Base-by-base conservation (phyloP, 2,797 vertebrate genomes). In the Anguilla marmorata region DNA sequence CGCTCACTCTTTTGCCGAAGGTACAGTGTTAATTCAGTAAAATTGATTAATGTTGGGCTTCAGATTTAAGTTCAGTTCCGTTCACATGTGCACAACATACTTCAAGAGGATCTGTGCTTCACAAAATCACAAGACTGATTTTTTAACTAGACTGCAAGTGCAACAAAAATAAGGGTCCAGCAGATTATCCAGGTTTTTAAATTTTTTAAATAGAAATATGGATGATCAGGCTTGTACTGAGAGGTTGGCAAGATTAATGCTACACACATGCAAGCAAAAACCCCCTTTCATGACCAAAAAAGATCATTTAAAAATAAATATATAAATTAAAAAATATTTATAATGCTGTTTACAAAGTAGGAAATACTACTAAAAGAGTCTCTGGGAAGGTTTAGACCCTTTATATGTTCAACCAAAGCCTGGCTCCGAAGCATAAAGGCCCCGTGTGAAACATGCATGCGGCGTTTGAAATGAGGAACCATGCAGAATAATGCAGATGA, bases 401-500 rank as follows among this genome's bases (percentile, higher is more conserved):
- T 37, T 37, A 19, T 19, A 76, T 45, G 41, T 21, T 76, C 72
- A 37, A 76, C 3, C 72, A 76, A 3, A 69, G 63, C 37, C 72
- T 14, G 33, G 14, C 72, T 76, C 30, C 0, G 3, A 76, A 76
- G 11, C 72, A 76, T 37, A 5, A 37, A 76, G 16, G 72, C 1
- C n/a, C 12, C 1, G 33, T 4, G 14, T 76, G 72, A 14, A 76
- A 76, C 48, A 86, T 48, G 33, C 30, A 80, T 16, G 6, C 37
- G 16, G 69, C 12, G 30, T 16, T 48, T 21, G 37, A 24, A 45
- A 80, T 41, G 33, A 41, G 24, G 30, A 80, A 45, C 45, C n/a
- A 80, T 87, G 87, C 89, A 69, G 85, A 89, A 63, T 69, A 85
- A 85, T 85, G 87, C 91, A 90, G 90, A 89, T 86, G 89, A 89